Evolutionary conservation across 1,140 invertebrate genomes (phyloP).

Genomic region (Eufriesea mexicana): DNA sequence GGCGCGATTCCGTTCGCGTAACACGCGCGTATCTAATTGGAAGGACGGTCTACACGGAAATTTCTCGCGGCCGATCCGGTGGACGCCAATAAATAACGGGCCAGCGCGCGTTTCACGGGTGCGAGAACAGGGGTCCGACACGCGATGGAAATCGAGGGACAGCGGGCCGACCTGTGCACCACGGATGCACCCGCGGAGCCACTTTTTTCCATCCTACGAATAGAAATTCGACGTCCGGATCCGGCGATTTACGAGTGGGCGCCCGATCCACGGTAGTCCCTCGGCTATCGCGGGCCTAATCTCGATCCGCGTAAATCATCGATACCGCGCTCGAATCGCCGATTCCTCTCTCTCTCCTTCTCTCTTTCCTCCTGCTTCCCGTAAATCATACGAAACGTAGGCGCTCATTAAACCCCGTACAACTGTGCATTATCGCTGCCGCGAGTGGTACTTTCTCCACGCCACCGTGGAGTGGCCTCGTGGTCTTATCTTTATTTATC

Average conservation of each 20-base stretch:
- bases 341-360: background rate
- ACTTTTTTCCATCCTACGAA: background rate
- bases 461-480: background rate
- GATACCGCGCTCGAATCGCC: background rate
- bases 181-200: no score
- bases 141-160: conserved; percentile 20
- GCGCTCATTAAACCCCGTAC: conserved; percentile 53
- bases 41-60: conserved; percentile 37
- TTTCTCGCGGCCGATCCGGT: background rate
- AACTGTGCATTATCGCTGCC: conserved; percentile 43
- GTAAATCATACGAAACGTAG: conserved; percentile 54
- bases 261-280: conserved; percentile 39
- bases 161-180: no score
- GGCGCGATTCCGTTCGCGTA: background rate
- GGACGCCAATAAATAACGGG: conserved; percentile 33
- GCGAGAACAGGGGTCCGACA: conserved; percentile 24
- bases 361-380: background rate
- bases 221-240: conserved; percentile 24
- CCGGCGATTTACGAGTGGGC: conserved; percentile 19
- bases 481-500: conserved; percentile 52
- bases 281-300: conserved; percentile 35
- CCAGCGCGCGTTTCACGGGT: background rate
- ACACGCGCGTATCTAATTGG: conserved; percentile 46
- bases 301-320: conserved; percentile 54
- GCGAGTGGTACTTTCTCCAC: conserved; percentile 44